Percentiles rank a stretch among this genome's conserved stretches.
phyloP scores from a whole-genome alignment of 2,797 vertebrate species.

The Neoniphon sammara region DNA sequence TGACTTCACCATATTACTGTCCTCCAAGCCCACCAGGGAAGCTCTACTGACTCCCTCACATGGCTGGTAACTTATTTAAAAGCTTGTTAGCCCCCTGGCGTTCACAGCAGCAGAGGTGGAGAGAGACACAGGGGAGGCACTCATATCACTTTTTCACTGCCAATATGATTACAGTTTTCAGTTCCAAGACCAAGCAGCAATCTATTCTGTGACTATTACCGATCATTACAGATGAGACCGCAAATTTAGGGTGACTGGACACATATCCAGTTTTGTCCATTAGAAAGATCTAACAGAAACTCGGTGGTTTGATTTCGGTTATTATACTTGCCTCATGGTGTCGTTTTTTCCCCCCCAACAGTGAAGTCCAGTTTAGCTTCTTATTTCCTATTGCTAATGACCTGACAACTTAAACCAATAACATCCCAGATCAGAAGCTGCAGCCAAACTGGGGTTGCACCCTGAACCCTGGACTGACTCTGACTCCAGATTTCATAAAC shows the following conservation, averaged over 20 bases:
- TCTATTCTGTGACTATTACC: not conserved
- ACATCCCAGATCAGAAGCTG: not conserved
- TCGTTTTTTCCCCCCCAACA: too few relatives aligned
- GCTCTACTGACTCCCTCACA: slow-evolving; percentile 19
- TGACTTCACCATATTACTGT: slow-evolving; percentile 33
- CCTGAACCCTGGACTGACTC: not conserved
- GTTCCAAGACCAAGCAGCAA: not conserved
- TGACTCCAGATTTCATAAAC: not conserved
- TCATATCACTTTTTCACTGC: not conserved
- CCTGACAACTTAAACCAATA: not conserved
- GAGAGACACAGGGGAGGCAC: slow-evolving; percentile 4
- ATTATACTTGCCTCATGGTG: too few relatives aligned
- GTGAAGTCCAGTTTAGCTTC: too few relatives aligned
- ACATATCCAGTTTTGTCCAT: not conserved
- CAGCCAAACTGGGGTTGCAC: not conserved
- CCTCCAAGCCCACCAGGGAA: slow-evolving; percentile 39
- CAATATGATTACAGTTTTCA: slow-evolving; percentile 8
- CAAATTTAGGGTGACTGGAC: not conserved
- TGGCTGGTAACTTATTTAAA: slow-evolving; percentile 71
- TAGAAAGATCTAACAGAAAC: not conserved
- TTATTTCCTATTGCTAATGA: not conserved
- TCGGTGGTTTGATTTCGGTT: too few relatives aligned
- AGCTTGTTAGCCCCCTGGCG: slow-evolving; percentile 53
- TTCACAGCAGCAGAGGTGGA: slow-evolving; percentile 29
- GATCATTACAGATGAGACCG: not conserved